These are phyloP conservation scores for Linurgus olivaceus DNA, from an alignment of 2,797 vertebrate genomes.

Conservation along the genomic window DNA sequence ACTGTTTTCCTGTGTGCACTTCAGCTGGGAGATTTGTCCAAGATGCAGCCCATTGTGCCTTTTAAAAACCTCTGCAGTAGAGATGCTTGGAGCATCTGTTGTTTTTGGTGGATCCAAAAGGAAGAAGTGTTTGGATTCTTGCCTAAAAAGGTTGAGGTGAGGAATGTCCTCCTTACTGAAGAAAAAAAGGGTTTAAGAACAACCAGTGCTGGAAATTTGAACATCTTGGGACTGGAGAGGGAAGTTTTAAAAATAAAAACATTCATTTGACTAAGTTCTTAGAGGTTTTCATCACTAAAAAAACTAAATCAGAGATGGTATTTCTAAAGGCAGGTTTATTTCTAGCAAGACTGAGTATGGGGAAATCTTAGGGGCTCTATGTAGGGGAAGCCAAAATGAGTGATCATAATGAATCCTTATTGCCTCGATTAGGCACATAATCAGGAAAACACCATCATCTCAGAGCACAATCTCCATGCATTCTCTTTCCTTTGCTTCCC, in stretches of 20 bases:
- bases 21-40: neutral
- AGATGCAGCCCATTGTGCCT: neutral
- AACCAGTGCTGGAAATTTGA: neutral
- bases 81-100: fast-evolving
- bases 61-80: neutral
- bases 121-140: neutral
- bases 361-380: fast-evolving
- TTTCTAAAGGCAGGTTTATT: neutral
- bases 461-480: fast-evolving
- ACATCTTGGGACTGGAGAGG: neutral
- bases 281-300: neutral
- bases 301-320: neutral
- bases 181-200: neutral
- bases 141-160: neutral
- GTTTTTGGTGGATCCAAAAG: neutral
- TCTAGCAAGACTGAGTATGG: neutral
- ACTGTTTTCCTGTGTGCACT: neutral
- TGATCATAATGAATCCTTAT: neutral
- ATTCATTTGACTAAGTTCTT: neutral
- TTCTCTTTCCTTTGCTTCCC: neutral
- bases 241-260: neutral
- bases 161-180: neutral
- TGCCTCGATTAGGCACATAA: fast-evolving
- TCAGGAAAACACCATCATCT: neutral
- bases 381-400: neutral